Evolutionary conservation across 92 coral and sea anemone genomes (phyloP).

Genomic region (Zoanthus solanderi): DNA sequence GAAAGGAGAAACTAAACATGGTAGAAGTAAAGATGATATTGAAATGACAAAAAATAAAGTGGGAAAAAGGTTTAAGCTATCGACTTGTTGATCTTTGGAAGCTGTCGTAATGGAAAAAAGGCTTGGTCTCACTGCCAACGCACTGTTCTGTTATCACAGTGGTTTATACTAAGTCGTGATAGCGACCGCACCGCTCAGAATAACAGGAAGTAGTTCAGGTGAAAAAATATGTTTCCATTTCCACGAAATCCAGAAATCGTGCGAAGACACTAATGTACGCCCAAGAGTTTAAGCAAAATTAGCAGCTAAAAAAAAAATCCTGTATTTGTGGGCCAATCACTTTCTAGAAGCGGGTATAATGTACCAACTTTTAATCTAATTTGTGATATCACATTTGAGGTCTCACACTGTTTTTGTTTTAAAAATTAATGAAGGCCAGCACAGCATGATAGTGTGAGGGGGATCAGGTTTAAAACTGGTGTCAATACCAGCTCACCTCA

Average conservation of each 20-base stretch:
- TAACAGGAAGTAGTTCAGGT: constrained; percentile 18
- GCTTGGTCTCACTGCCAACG: not conserved
- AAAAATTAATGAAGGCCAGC: constrained; percentile 36
- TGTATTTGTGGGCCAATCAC: constrained; percentile 16
- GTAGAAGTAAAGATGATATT: no score
- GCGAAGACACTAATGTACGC: not conserved
- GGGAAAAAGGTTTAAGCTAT: no score
- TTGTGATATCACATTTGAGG: constrained; percentile 19
- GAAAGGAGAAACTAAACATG: no score
- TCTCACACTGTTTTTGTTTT: constrained; percentile 46
- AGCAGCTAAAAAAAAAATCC: constrained; percentile 16
- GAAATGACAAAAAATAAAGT: no score
- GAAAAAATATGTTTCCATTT: not conserved
- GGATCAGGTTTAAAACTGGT: constrained; percentile 42
- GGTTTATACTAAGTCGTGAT: not conserved
- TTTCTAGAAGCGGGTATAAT: not conserved
- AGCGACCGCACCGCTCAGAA: not conserved
- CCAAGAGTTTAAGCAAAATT: constrained; percentile 14
- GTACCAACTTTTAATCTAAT: constrained; percentile 29
- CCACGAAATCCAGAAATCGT: not conserved
- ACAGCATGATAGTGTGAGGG: constrained; percentile 15
- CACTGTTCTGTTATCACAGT: not conserved
- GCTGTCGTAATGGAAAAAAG: not conserved
- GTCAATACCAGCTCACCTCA: constrained; percentile 27
- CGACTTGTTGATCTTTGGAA: no score